These are phyloP conservation scores for Alviniconcha strummeri DNA, from an alignment of 2,888 invertebrate genomes.

Conservation along the genomic window DNA sequence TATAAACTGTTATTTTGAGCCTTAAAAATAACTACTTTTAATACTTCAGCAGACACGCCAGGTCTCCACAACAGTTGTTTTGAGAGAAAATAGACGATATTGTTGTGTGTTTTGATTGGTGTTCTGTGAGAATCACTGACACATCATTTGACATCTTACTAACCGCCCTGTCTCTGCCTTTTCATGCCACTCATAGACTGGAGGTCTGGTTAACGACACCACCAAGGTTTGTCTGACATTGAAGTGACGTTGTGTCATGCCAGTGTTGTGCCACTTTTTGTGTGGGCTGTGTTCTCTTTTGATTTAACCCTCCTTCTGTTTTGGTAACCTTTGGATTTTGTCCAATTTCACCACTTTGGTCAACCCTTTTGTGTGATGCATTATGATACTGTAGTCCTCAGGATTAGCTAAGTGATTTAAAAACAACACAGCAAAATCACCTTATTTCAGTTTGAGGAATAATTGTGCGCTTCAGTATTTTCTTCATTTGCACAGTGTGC, in stretches of 20 bases:
- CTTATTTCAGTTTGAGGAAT: not conserved
- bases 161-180: constrained; percentile 17
- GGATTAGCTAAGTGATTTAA: not conserved
- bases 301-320: not conserved
- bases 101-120: too few relatives aligned
- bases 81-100: too few relatives aligned
- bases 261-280: constrained; percentile 3
- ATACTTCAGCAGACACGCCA: too few relatives aligned
- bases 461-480: too few relatives aligned
- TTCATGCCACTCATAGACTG: constrained; percentile 56
- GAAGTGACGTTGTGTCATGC: constrained; percentile 4
- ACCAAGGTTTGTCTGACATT: constrained; percentile 70
- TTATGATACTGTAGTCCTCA: not conserved
- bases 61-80: too few relatives aligned
- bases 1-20: too few relatives aligned
- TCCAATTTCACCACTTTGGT: not conserved
- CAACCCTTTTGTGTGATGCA: not conserved
- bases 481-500: too few relatives aligned
- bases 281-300: not conserved
- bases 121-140: not conserved
- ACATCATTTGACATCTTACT: constrained; percentile 5
- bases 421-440: not conserved
- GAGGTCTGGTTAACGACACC: constrained; percentile 72
- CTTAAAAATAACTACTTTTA: too few relatives aligned
- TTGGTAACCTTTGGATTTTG: too few relatives aligned